A percentile compares a stretch with the other conserved stretches of the same genome.
Conservation (phyloP, 2,797 vertebrate species). For the Ispidina picta region DNA sequence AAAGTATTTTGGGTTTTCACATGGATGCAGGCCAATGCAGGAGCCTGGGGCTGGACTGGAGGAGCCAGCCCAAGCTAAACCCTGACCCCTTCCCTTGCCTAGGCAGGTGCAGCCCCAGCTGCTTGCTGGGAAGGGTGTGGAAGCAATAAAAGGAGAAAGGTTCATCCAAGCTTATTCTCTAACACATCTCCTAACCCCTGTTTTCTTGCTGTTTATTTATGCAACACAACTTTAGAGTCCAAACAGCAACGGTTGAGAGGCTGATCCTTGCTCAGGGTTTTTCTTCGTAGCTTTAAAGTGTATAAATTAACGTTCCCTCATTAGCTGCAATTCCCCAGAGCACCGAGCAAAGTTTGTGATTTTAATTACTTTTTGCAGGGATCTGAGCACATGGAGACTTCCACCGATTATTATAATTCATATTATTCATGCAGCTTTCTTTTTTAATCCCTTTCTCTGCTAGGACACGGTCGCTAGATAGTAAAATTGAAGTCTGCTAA, state of each 20-base stretch:
- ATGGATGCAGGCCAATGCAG: rapidly evolving
- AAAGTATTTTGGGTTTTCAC: not conserved
- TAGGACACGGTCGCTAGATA: not conserved
- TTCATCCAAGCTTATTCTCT: not conserved
- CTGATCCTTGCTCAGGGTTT: not conserved
- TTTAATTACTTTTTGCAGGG: conserved; percentile 66
- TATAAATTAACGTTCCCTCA: not conserved
- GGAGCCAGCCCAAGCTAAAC: not conserved
- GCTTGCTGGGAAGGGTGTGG: not conserved
- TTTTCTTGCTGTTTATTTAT: not conserved
- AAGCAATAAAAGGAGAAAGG: not conserved
- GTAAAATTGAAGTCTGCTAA: conserved; percentile 16
- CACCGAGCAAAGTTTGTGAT: not conserved
- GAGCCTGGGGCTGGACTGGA: not conserved
- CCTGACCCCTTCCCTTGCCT: not conserved
- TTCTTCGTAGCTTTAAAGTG: not conserved
- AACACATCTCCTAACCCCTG: not conserved
- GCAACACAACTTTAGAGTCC: not conserved
- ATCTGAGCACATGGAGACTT: not conserved
- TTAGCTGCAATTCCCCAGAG: conserved; percentile 51
- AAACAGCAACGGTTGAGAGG: not conserved
- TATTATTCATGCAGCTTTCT: conserved; percentile 39
- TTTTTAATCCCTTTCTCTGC: conserved; percentile 21
- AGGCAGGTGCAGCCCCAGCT: not conserved
- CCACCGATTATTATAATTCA: not conserved